These are phyloP conservation scores for Halisarca cf. caerulea DNA, from an alignment of 37 sponge, comb jelly and placozoan genomes.

Conservation along the genomic window DNA sequence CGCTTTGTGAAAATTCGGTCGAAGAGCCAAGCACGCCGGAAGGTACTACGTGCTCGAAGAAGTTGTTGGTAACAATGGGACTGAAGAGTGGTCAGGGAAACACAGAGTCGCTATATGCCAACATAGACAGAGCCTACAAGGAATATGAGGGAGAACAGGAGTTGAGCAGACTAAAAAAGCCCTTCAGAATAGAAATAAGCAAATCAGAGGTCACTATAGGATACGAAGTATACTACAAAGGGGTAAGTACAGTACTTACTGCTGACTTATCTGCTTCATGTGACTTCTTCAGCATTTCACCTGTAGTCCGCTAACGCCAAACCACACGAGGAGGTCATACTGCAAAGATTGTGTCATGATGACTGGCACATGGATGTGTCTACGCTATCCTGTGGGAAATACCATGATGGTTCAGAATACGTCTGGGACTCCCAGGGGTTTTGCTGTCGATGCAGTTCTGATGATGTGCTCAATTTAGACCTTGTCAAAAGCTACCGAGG, in stretches of 20 bases:
- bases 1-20: constrained; percentile 2
- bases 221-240: constrained; percentile 58
- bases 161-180: constrained; percentile 51
- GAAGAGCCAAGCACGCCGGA: constrained; percentile 6
- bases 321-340: constrained; percentile 45
- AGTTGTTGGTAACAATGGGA: constrained; percentile 72
- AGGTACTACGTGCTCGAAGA: constrained; percentile 56
- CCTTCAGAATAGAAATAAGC: constrained; percentile 71
- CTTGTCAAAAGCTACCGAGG: constrained; percentile 15
- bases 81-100: constrained; percentile 52
- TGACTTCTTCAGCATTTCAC: background rate
- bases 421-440: constrained; percentile 87
- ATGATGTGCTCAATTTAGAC: background rate
- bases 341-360: constrained; percentile 52
- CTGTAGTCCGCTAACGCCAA: constrained; percentile 64
- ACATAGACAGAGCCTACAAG: constrained; percentile 59
- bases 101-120: constrained; percentile 74
- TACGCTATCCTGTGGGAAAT: constrained; percentile 54
- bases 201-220: constrained; percentile 54
- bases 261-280: background rate
- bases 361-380: background rate
- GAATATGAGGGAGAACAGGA: constrained; percentile 26
- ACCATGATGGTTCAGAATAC: background rate
- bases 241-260: constrained; percentile 53
- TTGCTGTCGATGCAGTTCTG: constrained; percentile 53